Evolutionary conservation across 1,140 invertebrate genomes (phyloP), one percentile per base, ranked within the genome.

Genomic region (Meloidogyne chitwoodi): DNA sequence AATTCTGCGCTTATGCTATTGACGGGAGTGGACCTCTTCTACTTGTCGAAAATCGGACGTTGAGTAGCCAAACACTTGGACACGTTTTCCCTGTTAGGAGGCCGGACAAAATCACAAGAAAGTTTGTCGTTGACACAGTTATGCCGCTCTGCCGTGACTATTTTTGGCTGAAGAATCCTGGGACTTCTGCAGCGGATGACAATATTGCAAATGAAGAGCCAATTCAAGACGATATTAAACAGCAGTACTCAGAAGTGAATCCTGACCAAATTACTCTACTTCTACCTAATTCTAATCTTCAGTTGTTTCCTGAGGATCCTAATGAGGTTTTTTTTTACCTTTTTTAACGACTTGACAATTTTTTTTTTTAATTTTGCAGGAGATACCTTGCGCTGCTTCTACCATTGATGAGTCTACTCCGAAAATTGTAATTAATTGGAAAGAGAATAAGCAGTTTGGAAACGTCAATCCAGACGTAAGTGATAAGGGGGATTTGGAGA

Each of bases 1-100:
- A 80, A 19, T 77, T 78, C n/a, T 62, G n/a, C 41, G 79, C 80
- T 14, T 81, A 82, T 41, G 26, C 77, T 4, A 22, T 66, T n/a
- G 29, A 56, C 6, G 48, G 56, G 24, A 1, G 11, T 16, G 77
- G 76, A 16, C 77, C 76, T 6, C 26, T 61, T 38, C 64, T 68
- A 12, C 66, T 64, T 27, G 64, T 79, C 8, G 67, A 38, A 31
- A 27, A 27, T 26, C 67, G 67, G 12, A 26, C 29, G 2, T 16
- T 1, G 0, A 26, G 14, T 11, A 44, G 29, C 5, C 14, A 2
- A n/a, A 19, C 22, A 41, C 38, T 67, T 31, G 29, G 65, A n/a
- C n/a, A 31, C 8, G 38, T 67, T 67, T 41, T 67, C 19, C 65
- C 65, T 8, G 69, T 73, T 8, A 24, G 31, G 2, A 22, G 22